Percentiles rank a stretch among this genome's conserved stretches.
Conservation (phyloP, 2,113 vertebrate species). For the Boulengeromyrus knoepffleri region DNA sequence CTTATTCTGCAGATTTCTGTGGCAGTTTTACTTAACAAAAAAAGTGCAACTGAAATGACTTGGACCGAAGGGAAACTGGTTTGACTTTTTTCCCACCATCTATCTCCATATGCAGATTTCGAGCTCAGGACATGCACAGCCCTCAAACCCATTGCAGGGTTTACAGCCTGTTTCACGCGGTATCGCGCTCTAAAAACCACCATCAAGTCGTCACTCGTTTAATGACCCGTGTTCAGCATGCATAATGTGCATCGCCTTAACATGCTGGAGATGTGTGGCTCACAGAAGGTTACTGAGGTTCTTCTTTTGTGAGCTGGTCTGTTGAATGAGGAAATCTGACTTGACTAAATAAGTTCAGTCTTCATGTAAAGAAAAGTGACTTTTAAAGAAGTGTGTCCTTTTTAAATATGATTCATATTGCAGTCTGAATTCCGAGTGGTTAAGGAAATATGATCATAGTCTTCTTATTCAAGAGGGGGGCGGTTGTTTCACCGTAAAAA, state of each 20-base stretch:
- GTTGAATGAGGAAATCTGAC: neutral
- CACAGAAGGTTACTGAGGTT: neutral
- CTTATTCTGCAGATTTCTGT: neutral
- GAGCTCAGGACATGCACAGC: neutral
- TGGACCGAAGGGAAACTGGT: conserved; percentile 26
- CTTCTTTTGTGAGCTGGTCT: neutral
- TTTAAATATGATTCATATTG: neutral
- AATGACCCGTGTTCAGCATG: neutral
- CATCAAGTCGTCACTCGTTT: neutral
- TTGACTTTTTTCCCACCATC: conserved; percentile 9
- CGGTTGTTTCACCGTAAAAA: neutral
- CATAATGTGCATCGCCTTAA: neutral
- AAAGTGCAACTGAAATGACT: neutral
- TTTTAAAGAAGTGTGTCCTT: neutral
- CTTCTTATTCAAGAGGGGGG: neutral
- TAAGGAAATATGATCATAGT: neutral
- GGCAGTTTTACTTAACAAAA: neutral
- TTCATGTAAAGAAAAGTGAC: neutral
- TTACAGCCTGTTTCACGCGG: no score
- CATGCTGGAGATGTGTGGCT: neutral
- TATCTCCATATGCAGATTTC: neutral
- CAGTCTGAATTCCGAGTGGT: neutral
- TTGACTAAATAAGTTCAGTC: neutral
- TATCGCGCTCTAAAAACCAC: neutral
- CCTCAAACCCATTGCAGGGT: neutral